Base-by-base conservation (phyloP, 2,797 vertebrate genomes). In the Argentina silus region DNA sequence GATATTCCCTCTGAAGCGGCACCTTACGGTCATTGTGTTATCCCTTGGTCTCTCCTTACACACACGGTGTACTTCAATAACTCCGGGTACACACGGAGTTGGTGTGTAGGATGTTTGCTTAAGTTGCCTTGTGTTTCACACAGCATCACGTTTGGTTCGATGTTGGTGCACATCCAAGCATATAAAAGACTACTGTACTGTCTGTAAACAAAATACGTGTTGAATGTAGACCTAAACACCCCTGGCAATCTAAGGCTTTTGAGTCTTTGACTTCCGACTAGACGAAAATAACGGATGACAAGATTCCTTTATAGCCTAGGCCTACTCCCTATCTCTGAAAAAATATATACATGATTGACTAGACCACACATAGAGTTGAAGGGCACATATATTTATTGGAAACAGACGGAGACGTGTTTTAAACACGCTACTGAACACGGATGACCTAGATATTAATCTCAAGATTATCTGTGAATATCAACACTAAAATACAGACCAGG, bases 341-440 rank as follows among this genome's bases (percentile, higher is more conserved):
- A 66, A 68, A 74, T 73, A 74, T 67, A 65, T n/a, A 2, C 78
- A 63, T 88, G 87, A 91, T 75, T 73, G 86, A 89, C 84, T 65
- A 80, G 91, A 89, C 91, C 92, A 91, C 93, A 93, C 92, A 92
- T 77, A 69, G 67, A 84, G 89, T 72, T 87, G 69, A 89, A 87
- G 82, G 84, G 78, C 75, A 73, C 75, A 86, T 86, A 71, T 90
- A 87, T 89, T 87, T 83, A 90, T 90, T 82, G 79, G 83, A 86
- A 92, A 81, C 91, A 92, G 89, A 90, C 86, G 83, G 73, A 74
- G 67, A 80, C 80, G 47, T 85, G 76, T 79, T 74, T 69, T 66
- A 86, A 83, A 85, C 63, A 79, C 9, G 82, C 90, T 91, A 88
- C 89, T n/a, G 85, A 90, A 85, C 78, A 87, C 63, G 59, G 63